These are phyloP conservation scores for Drosophila kanapiae DNA, from an alignment of 1,140 invertebrate species.

Conservation along the genomic window DNA sequence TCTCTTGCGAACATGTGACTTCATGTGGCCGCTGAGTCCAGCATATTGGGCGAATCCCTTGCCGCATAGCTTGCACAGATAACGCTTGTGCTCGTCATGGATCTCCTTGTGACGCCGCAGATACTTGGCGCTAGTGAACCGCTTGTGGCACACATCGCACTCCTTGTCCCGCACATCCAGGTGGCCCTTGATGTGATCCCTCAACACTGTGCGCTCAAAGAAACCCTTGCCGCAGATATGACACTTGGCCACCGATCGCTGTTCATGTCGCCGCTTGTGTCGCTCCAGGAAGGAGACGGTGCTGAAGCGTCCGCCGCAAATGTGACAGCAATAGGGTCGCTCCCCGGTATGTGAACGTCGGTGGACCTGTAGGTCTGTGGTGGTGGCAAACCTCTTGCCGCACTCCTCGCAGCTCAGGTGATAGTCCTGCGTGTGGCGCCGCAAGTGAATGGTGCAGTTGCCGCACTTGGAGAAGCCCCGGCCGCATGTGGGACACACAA, in stretches of 20 bases:
- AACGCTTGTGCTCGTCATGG: conserved; percentile 46
- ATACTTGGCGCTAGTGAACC: conserved; percentile 55
- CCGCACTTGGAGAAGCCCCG: conserved; percentile 47
- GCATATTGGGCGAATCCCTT: conserved; percentile 56
- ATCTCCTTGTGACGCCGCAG: conserved; percentile 62
- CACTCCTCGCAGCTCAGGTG: conserved; percentile 55
- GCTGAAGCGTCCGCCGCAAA: conserved; percentile 58
- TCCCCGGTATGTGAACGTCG: conserved; percentile 58
- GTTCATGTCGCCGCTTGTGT: conserved; percentile 50
- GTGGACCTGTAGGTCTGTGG: conserved; percentile 48
- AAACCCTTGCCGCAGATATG: conserved; percentile 58
- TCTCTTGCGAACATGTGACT: conserved; percentile 30
- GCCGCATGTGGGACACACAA: conserved; percentile 49
- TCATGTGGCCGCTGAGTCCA: conserved; percentile 42
- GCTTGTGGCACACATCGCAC: conserved; percentile 61
- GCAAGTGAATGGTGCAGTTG: conserved; percentile 53
- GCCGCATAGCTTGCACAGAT: conserved; percentile 64
- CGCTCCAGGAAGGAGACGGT: conserved; percentile 46
- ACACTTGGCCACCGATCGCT: conserved; percentile 50
- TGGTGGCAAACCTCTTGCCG: conserved; percentile 53
- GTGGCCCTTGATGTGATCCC: conserved; percentile 59
- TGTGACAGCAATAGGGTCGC: conserved; percentile 56
- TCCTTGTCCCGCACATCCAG: conserved; percentile 59
- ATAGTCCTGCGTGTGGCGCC: conserved; percentile 52
- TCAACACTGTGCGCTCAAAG: conserved; percentile 34